Percentiles rank a stretch among this genome's conserved stretches.
Conservation (phyloP, 2,888 invertebrate species). For the Pseudococcus viburni region DNA sequence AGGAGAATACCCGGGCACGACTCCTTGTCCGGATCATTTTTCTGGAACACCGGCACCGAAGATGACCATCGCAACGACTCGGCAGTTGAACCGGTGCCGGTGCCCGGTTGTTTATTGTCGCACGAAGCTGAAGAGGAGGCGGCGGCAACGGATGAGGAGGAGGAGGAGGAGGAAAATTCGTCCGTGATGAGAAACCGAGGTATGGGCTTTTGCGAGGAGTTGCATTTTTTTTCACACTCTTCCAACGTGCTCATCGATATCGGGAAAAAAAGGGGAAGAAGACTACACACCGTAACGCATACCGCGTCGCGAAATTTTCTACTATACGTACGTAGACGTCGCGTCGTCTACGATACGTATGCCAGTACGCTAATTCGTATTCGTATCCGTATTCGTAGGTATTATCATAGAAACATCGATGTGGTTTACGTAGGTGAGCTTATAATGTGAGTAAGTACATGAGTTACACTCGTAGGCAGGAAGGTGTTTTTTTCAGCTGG, state of each 20-base stretch:
- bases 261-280: not conserved
- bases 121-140: too few species aligned
- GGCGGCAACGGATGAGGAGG: not conserved
- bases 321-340: too few species aligned
- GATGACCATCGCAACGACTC: slow-evolving; percentile 15
- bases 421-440: too few species aligned
- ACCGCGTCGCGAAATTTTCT: too few species aligned
- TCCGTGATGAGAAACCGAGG: slow-evolving; percentile 56
- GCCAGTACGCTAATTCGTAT: too few species aligned
- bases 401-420: too few species aligned
- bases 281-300: not conserved
- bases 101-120: not conserved
- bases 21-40: not conserved
- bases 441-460: too few species aligned
- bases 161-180: not conserved
- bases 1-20: slow-evolving; percentile 46
- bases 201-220: slow-evolving; percentile 40
- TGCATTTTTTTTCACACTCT: slow-evolving; percentile 30
- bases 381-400: too few species aligned
- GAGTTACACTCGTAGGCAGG: too few species aligned
- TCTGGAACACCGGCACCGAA: not conserved
- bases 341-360: too few species aligned
- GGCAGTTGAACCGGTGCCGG: not conserved
- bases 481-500: too few species aligned
- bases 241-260: slow-evolving; percentile 22